Evolutionary conservation across 2,888 invertebrate genomes (phyloP), one percentile per base, ranked within the genome.

Genomic region (Pilophorus perplexus): DNA sequence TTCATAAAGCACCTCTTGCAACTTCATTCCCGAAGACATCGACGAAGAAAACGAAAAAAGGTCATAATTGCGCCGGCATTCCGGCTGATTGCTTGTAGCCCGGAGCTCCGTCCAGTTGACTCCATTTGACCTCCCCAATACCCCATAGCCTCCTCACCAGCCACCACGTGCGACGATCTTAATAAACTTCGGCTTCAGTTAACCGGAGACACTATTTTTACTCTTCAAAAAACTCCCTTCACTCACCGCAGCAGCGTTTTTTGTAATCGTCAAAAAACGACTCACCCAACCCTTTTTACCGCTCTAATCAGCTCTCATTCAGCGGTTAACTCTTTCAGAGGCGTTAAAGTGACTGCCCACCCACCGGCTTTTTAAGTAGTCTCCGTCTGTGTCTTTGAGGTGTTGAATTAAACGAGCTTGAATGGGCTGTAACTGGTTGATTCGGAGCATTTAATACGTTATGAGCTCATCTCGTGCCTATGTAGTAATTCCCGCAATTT

Each of bases 71-170:
- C 42, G 64, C 52, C 64, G 52, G 64, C 64, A 64, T 64, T 64
- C 64, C 52, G 42, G 52, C 40, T 66, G 57, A 66, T 66, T 66
- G 66, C 46, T 57, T 33, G 28, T 14, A 25, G 52, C 28, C 66
- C 66, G 48, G 42, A 54, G 60, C 52, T 69, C 66, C 10, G 68
- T 52, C 68, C 66, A 71, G 71, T 70, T 71, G 71, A 70, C 69
- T 69, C 66, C 70, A 70, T 67, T 71, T 71, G 68, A 71, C 71
- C 70, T 65, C 27, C 57, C 46, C 48, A 33, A 46, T 62, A 33
- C 62, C 33, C 46, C 66, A 37, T 48, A 23, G 27, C 40, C 40
- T 42, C 54, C 46, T 33, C 22, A 20, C 27, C 20, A 28, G 44
- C 46, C 52, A 66, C 55, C 66, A 66, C 66, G 66, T 66, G 66